phyloP scores from a whole-genome alignment of 2,113 vertebrate genomes.

The Otis tarda region DNA sequence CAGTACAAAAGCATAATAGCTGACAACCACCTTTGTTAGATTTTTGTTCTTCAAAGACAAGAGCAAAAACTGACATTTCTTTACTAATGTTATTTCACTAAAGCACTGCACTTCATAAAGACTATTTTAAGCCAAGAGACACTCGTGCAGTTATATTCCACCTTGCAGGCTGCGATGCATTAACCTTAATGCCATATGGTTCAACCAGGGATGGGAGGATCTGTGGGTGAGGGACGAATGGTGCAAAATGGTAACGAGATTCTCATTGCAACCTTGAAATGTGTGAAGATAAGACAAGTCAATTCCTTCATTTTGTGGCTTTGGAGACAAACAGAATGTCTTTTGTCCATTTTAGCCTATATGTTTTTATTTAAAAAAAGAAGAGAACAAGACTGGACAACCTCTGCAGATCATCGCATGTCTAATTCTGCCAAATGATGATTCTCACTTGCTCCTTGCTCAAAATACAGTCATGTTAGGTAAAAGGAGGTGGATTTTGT shows the following conservation, averaged over 20 bases:
- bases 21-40: constrained; percentile 56
- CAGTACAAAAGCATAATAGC: constrained; percentile 28
- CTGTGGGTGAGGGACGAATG: not conserved
- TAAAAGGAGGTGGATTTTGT: not conserved
- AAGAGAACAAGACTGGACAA: not conserved
- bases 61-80: constrained; percentile 56
- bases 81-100: constrained; percentile 25
- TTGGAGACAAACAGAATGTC: not conserved
- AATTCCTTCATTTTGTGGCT: not conserved
- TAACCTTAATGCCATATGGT: not conserved
- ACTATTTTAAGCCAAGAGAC: constrained; percentile 32
- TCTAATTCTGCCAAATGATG: not conserved
- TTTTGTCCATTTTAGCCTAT: not conserved
- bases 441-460: not conserved
- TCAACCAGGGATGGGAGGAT: not conserved
- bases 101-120: constrained; percentile 44
- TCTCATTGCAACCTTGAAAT: not conserved
- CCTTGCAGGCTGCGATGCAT: not conserved
- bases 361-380: not conserved
- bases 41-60: not conserved
- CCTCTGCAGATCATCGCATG: not conserved
- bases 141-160: not conserved
- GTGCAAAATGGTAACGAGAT: not conserved
- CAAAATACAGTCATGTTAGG: accelerated
- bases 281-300: not conserved